Percentiles rank a stretch among this genome's conserved stretches.
Conservation (phyloP, 2,797 vertebrate species). For the Diglossa cyanea region DNA sequence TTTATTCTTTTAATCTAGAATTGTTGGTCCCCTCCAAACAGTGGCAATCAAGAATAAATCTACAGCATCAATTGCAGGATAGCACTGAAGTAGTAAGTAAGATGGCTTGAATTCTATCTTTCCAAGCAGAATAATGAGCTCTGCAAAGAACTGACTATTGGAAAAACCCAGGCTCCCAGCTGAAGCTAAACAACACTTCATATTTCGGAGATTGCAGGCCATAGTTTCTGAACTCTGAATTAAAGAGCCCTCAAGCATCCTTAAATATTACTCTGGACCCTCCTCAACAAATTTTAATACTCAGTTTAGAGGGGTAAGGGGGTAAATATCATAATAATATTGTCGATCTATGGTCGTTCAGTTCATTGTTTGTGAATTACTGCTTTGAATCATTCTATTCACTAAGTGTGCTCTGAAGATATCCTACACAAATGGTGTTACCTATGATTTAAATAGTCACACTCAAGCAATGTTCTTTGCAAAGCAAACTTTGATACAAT, state of each 20-base stretch:
- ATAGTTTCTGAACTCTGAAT: background rate
- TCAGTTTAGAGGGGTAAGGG: accelerated
- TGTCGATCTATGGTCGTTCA: background rate
- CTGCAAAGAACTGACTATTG: background rate
- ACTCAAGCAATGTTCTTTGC: background rate
- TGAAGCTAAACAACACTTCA: background rate
- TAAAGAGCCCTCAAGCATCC: background rate
- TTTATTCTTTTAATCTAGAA: background rate
- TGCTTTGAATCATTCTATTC: background rate
- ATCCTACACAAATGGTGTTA: background rate
- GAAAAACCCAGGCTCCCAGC: background rate
- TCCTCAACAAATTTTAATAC: background rate
- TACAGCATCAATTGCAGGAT: background rate
- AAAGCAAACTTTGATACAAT: background rate
- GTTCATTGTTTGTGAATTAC: background rate
- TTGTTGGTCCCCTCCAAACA: background rate
- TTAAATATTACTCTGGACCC: background rate
- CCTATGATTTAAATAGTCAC: background rate
- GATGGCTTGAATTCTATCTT: background rate
- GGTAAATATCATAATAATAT: background rate
- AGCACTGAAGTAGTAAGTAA: background rate
- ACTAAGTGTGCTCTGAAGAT: background rate
- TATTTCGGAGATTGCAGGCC: background rate
- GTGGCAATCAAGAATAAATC: background rate
- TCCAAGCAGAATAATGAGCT: background rate